These are phyloP conservation scores for Drosophila prosaltans DNA, from an alignment of 1,140 invertebrate species.

Conservation along the genomic window DNA sequence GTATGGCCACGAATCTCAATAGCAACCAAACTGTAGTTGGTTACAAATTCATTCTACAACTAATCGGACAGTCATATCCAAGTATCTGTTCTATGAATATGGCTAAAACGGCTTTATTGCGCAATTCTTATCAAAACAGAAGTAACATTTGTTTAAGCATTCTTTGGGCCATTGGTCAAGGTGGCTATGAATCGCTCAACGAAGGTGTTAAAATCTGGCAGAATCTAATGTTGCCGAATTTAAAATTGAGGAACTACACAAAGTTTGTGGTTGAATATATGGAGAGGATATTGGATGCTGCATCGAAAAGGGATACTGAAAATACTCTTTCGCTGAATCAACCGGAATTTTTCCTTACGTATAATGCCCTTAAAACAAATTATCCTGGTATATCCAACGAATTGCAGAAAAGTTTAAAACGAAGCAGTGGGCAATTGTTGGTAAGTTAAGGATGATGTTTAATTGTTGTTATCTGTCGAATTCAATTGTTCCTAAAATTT, in stretches of 20 bases:
- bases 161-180: constrained; percentile 91
- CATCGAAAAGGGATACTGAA: constrained; percentile 49
- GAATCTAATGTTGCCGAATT: constrained; percentile 90
- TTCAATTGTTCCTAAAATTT: not conserved
- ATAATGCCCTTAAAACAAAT: constrained; percentile 81
- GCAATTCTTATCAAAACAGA: constrained; percentile 91
- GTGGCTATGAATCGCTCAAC: constrained; percentile 87
- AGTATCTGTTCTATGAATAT: constrained; percentile 86
- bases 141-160: constrained; percentile 90
- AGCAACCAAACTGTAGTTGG: constrained; percentile 85
- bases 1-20: constrained; percentile 84
- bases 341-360: constrained; percentile 81
- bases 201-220: constrained; percentile 92
- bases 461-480: too few species aligned
- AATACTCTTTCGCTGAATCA: constrained; percentile 59
- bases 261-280: constrained; percentile 89
- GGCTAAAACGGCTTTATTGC: constrained; percentile 86
- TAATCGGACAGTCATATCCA: constrained; percentile 87
- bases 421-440: constrained; percentile 70
- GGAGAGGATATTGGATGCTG: constrained; percentile 85
- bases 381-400: constrained; percentile 72
- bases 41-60: constrained; percentile 88
- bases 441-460: constrained; percentile 35
- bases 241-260: constrained; percentile 89
- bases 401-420: constrained; percentile 83